Evolutionary conservation across 2,113 vertebrate genomes (phyloP), one percentile per base, ranked within the genome.

Genomic region (Indri indri): DNA sequence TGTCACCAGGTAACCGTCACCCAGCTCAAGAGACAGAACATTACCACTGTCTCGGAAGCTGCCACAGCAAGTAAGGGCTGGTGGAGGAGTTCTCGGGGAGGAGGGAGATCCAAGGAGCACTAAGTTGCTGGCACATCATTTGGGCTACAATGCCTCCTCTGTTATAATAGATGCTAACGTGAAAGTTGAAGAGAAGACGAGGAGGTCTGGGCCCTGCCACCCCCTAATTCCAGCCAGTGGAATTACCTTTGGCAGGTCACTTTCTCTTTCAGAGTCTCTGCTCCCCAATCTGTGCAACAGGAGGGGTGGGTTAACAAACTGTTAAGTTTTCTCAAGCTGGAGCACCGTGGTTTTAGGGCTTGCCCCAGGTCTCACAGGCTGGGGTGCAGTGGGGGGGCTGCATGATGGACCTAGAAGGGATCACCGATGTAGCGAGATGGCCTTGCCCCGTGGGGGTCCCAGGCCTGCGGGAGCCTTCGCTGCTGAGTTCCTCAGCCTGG

Each of bases 321-420:
- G 11, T 0, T 37, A 77, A 42, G 14, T 37, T 82, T 81, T 50
- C 65, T 70, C 61, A 40, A 54, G 9, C 25, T 59, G 30, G 23
- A 95, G 14, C n/a, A 63, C 5, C 3, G 3, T 61, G 70, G 4
- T 74, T 80, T 50, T 73, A 83, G 70, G 47, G 52, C 23, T 90
- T 92, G 47, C 11, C 22, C 25, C 12, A 40, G 45, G 20, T 27
- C 34, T 14, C 34, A 59, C 1, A 8, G 42, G 34, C 68, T n/a
- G 22, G 16, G 25, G 6, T 32, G 2, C 11, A 4, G 8, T 6
- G 32, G 4, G 0, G 0, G 5, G 12, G 52, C 14, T 79, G 16
- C 23, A 11, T n/a, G 34, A 30, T 13, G 2, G 59, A 20, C 63
- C 54, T 87, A 6, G 40, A 74, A 79, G 47, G 42, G 59, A 42